Base-by-base conservation (phyloP, 1,140 invertebrate species). In the Apis florea region DNA sequence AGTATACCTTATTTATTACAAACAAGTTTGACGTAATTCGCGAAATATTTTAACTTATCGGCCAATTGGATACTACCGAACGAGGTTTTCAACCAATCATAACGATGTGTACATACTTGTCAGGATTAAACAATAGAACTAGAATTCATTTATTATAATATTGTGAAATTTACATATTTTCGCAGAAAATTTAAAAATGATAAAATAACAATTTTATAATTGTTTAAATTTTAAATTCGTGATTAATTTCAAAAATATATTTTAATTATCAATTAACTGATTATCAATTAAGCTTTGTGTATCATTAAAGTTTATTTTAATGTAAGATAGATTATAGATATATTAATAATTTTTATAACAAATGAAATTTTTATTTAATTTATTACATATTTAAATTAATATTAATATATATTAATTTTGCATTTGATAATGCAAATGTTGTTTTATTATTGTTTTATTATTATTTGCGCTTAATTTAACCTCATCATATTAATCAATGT, bases 131-230 rank as follows among this genome's bases (percentile, higher is more conserved):
- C 84, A 85, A 85, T 70, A 82, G 74, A 64, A 87, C 56, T 53
- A 75, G 53, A 69, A 84, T 67, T 70, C 66, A 90, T 89, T 86
- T 89, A 82, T 90, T 90, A 76, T 70, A 66, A 83, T 82, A 83
- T 58, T 26, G 26, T 68, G 31, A 66, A 67, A 61, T 63, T 72
- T 68, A 68, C 17, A 10, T 6, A 40, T 63, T 63, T 47, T 54
- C 66, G 2, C 51, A n/a, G 13, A 51, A n/a, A 21, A 58, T 56
- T 54, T n/a, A 31, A 64, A 77, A 54, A n/a, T n/a, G 15, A 69
- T 9, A 26, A n/a, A 54, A 40, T 68, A 17, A 53, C 26, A 49
- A 13, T 75, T 67, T 5, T 69, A 67, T 13, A n/a, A 53, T n/a
- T 78, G 13, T 31, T 69, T 4, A 1, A 26, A 24, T 2, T 24